Evolutionary conservation across 2,113 vertebrate species (phyloP).

Genomic region (Ursus arctos): DNA sequence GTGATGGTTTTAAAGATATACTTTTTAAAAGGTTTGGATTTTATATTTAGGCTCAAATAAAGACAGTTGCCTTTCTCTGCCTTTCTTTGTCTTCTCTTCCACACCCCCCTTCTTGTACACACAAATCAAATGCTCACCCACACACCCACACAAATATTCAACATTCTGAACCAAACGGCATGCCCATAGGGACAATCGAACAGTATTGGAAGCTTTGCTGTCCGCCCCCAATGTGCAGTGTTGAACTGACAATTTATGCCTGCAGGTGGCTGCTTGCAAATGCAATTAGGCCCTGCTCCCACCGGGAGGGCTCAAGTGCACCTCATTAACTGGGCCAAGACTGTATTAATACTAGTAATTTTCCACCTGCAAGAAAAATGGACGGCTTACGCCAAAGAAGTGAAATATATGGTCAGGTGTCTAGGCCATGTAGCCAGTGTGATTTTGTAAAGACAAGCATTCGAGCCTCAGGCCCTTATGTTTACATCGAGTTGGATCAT

Average conservation of each 20-base stretch:
- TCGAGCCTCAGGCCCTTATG: background rate
- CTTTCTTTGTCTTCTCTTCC: background rate
- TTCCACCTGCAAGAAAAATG: constrained; percentile 57
- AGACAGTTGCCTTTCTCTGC: background rate
- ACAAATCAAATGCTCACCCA: background rate
- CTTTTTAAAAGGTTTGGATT: background rate
- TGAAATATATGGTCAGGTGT: background rate
- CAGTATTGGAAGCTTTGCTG: background rate
- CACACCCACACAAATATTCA: background rate
- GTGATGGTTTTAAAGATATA: background rate
- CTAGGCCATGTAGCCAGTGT: background rate
- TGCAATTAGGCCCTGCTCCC: constrained; percentile 23
- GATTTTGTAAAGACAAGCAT: background rate
- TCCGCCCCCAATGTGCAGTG: background rate
- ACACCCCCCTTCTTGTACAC: too few relatives aligned
- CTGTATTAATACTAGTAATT: constrained; percentile 60
- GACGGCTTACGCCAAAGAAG: constrained; percentile 16
- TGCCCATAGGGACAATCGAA: background rate
- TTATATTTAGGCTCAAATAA: background rate
- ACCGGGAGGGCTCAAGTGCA: constrained; percentile 10
- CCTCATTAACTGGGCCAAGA: constrained; percentile 35
- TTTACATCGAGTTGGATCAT: background rate
- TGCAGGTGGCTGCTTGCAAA: constrained; percentile 62
- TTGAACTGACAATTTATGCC: constrained; percentile 46
- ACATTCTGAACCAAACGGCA: background rate